These are phyloP conservation scores for Butastur rufipennis DNA, from an alignment of 2,113 vertebrate species.

Conservation along the genomic window DNA sequence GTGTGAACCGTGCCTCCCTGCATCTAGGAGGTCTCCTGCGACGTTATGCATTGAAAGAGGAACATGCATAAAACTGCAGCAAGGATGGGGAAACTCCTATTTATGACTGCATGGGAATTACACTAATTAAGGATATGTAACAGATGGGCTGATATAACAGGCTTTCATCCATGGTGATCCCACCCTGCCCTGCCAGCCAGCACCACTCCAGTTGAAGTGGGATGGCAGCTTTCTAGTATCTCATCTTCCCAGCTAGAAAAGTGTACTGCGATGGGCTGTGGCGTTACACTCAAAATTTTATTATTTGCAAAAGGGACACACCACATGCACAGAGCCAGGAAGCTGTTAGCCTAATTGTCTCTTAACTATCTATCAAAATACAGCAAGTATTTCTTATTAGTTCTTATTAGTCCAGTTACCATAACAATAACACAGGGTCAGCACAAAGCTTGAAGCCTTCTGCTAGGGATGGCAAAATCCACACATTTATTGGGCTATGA, in stretches of 20 bases:
- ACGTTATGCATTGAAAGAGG: rapidly evolving
- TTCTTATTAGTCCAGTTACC: neutral
- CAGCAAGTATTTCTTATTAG: neutral
- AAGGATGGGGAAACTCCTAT: neutral
- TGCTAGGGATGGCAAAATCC: neutral
- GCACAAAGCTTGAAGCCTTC: neutral
- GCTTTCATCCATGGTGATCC: neutral
- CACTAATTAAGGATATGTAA: neutral
- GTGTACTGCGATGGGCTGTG: rapidly evolving
- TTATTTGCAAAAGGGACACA: neutral
- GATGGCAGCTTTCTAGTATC: neutral
- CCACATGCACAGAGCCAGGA: neutral
- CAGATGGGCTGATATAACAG: neutral
- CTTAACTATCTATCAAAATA: neutral
- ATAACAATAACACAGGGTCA: neutral
- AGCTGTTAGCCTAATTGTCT: neutral
- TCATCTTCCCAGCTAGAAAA: neutral
- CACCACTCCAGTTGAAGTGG: neutral
- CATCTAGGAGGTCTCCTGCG: neutral
- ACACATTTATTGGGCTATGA: neutral
- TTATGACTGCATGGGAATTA: neutral
- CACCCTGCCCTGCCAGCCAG: neutral
- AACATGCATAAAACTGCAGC: neutral
- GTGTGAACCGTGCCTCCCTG: rapidly evolving
- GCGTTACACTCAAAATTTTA: neutral